These are phyloP conservation scores for Oithona nana DNA, from an alignment of 2,888 invertebrate species.

Conservation along the genomic window DNA sequence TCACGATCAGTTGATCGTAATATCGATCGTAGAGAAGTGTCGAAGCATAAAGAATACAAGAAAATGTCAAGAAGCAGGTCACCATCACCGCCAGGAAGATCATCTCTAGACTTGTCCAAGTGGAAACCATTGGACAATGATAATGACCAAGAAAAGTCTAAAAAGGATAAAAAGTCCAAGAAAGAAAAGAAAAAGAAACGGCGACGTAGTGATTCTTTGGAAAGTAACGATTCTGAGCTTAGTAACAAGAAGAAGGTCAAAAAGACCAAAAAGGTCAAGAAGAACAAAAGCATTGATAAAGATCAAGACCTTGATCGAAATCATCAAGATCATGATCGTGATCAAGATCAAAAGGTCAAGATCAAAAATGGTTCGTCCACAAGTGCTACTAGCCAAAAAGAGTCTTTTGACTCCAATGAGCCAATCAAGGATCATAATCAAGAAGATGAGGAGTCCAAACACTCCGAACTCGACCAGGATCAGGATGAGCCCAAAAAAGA, in stretches of 20 bases:
- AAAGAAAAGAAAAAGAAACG: constrained; percentile 11
- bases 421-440: not conserved
- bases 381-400: not conserved
- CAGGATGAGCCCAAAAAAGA: not conserved
- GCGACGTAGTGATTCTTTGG: not conserved
- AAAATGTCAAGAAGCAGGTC: not conserved
- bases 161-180: constrained; percentile 2
- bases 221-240: not conserved
- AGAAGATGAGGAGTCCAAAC: not conserved
- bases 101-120: not conserved
- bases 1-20: not conserved
- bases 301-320: no score
- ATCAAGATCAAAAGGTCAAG: no score
- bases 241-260: constrained; percentile 1
- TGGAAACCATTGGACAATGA: not conserved
- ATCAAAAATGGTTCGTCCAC: not conserved
- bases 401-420: not conserved
- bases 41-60: not conserved
- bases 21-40: not conserved
- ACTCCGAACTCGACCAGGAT: not conserved
- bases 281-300: not conserved
- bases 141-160: not conserved
- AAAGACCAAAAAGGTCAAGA: constrained; percentile 8
- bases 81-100: not conserved
- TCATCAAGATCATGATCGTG: no score